Conservation (phyloP, 2,797 vertebrate genomes). For the Melanogrammus aeglefinus region DNA sequence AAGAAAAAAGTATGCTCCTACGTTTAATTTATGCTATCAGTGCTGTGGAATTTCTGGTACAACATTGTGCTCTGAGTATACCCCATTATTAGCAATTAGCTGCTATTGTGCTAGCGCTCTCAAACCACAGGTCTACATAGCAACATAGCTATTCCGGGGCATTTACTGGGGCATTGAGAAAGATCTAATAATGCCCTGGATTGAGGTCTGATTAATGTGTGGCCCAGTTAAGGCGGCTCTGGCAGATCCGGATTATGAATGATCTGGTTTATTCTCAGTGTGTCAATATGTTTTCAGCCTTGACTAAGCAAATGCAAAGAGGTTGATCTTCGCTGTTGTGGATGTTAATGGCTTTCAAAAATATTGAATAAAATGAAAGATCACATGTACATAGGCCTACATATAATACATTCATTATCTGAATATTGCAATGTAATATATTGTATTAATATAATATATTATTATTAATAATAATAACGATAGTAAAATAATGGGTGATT, state of each 20-base stretch:
- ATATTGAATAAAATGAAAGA: not conserved
- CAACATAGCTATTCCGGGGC: constrained; percentile 37
- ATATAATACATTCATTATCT: not conserved
- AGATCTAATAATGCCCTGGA: constrained; percentile 58
- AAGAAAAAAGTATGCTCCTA: not conserved
- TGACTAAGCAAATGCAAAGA: constrained; percentile 64
- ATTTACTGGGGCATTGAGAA: constrained; percentile 48
- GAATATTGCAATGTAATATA: not conserved
- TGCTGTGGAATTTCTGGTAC: not conserved
- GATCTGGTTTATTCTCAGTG: constrained; percentile 75
- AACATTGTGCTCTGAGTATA: constrained; percentile 41
- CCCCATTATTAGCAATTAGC: constrained; percentile 69
- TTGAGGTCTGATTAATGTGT: constrained; percentile 73
- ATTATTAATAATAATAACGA: not conserved
- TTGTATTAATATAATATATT: not conserved
- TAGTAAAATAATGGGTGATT: not conserved
- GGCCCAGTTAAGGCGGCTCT: constrained; percentile 66
- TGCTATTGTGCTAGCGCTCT: constrained; percentile 58
- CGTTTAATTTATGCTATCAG: not conserved
- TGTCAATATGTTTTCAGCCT: constrained; percentile 74
- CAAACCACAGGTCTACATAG: constrained; percentile 54
- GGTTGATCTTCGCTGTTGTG: constrained; percentile 47
- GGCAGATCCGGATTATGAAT: constrained; percentile 73
- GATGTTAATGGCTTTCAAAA: constrained; percentile 34
- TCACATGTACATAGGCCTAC: not conserved